Conservation (phyloP, 2,797 vertebrate genomes). For the Vultur gryphus region DNA sequence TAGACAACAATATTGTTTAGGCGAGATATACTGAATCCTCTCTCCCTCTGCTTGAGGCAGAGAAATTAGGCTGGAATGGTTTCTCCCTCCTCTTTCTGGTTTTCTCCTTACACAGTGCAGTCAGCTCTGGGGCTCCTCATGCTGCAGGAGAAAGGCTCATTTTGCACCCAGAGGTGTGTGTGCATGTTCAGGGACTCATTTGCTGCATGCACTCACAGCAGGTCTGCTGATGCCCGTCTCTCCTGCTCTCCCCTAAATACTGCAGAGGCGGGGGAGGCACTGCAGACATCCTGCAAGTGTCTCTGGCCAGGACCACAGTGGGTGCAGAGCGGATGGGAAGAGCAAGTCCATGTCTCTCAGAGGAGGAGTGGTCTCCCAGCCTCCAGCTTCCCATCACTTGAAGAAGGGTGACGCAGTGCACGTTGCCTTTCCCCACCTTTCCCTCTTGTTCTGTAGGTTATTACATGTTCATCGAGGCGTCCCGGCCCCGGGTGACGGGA, state of each 20-base stretch:
- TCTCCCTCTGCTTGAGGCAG: not conserved
- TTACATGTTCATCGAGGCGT: conserved; percentile 98
- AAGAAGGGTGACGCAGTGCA: not conserved
- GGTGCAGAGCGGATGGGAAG: not conserved
- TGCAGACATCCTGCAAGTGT: not conserved
- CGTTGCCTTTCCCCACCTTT: not conserved
- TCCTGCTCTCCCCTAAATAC: not conserved
- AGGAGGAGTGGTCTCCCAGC: not conserved
- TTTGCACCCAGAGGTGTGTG: not conserved
- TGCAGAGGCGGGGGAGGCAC: not conserved
- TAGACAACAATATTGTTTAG: not conserved
- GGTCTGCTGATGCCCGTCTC: not conserved
- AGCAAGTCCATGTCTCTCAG: not conserved
- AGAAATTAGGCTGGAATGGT: not conserved
- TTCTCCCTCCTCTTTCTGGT: not conserved
- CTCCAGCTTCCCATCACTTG: fast-evolving
- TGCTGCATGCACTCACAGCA: fast-evolving
- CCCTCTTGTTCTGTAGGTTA: conserved; percentile 76
- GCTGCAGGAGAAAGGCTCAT: not conserved
- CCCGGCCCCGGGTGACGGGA: conserved; percentile 84
- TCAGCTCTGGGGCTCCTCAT: not conserved
- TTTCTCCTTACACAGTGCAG: not conserved
- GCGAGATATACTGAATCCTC: not conserved
- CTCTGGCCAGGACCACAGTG: not conserved
- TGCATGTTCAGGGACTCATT: not conserved